Conservation (phyloP, 2,113 vertebrate species). For the Ceratotherium simum region DNA sequence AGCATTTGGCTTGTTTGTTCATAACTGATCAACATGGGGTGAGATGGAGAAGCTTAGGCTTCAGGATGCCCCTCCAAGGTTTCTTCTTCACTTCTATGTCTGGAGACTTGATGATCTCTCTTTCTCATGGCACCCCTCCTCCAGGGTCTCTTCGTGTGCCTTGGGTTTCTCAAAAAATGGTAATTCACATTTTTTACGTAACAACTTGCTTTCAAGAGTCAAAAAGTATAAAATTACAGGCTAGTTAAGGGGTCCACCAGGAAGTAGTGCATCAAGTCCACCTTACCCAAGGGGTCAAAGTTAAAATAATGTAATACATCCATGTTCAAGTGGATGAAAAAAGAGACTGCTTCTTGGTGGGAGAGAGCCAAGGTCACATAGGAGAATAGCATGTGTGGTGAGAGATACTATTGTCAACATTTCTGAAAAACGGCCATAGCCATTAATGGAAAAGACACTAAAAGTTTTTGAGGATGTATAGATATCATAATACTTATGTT, state of each 20-base stretch:
- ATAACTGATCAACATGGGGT: neutral
- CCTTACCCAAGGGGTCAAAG: fast-evolving
- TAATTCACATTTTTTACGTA: neutral
- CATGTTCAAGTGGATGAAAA: neutral
- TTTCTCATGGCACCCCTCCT: neutral
- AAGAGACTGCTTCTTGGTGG: neutral
- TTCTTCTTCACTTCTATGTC: neutral
- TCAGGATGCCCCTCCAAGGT: neutral
- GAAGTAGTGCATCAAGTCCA: neutral
- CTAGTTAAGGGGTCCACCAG: neutral
- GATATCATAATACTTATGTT: neutral
- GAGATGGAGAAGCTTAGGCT: neutral
- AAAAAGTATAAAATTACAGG: neutral
- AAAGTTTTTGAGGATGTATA: neutral
- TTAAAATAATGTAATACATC: neutral
- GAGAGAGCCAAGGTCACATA: neutral
- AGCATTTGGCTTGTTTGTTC: neutral
- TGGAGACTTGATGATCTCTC: neutral
- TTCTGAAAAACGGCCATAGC: neutral
- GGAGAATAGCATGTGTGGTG: neutral
- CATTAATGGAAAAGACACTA: neutral
- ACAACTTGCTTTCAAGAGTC: neutral
- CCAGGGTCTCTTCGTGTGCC: neutral
- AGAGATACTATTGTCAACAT: neutral
- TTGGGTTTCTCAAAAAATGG: neutral